Evolutionary conservation across 2,888 invertebrate species (phyloP), one percentile per base, ranked within the genome.

Genomic region (Phytoseiulus persimilis): DNA sequence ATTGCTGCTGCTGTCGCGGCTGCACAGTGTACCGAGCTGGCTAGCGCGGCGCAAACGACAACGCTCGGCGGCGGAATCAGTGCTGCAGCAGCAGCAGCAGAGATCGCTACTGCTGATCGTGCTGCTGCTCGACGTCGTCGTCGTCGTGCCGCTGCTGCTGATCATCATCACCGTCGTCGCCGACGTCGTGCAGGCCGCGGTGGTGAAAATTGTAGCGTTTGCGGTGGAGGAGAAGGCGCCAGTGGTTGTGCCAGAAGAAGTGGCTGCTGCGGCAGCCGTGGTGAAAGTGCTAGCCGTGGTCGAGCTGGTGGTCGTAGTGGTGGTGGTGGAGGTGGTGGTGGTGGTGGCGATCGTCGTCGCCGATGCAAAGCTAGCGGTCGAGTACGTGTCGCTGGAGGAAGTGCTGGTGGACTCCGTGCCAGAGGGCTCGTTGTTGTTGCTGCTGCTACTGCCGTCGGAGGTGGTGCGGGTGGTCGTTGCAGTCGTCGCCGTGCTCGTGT

Each of bases 31-130:
- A 65, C 65, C 65, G 65, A 65, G 65, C 65, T 65, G 65, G 65
- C 65, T 65, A 65, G 65, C 65, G 65, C 65, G 65, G 65, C 65
- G 65, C 65, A 65, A 65, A 65, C 65, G 65, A 65, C 65, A 65
- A 65, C 65, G 65, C 65, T 65, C 65, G 65, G 65, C 65, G 65
- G 65, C 65, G 65, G 65, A 65, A 65, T 28, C 65, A 14, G 65
- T 65, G 65, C 65, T 65, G 65, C 39, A 39, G 39, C 65, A 65
- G 65, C 65, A 65, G 23, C 65, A 65, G 65, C 65, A 65, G 65
- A 65, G 65, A 65, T 65, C 65, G 65, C 65, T 65, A 65, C 28
- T 28, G 65, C 65, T 65, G 65, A 65, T 65, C 65, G 65, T 28
- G 65, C 65, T 65, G 65, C 65, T 65, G 65, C 18, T 18, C 65